Percentiles rank a stretch among this genome's conserved stretches.
Conservation (phyloP, 1,140 invertebrate genomes). For the Drosophila virilis region DNA sequence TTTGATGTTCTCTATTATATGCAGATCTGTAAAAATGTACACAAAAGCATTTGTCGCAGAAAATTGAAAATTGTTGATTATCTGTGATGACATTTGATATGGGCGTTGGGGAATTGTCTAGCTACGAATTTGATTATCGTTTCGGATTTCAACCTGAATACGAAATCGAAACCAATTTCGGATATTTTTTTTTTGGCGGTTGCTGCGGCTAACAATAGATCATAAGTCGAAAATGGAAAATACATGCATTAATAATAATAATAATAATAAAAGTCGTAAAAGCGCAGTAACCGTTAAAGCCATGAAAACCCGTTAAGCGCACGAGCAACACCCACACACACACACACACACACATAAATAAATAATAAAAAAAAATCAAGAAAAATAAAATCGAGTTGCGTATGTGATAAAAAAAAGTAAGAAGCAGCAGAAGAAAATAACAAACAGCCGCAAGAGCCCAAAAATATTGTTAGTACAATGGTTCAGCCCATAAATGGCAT, state of each 20-base stretch:
- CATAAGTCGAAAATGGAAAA: constrained; percentile 70
- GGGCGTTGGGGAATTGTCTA: constrained; percentile 22
- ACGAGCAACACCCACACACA: constrained; percentile 73
- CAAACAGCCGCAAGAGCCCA: constrained; percentile 56
- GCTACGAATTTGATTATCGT: constrained; percentile 38
- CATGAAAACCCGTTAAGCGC: constrained; percentile 78
- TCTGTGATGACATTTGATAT: constrained; percentile 14
- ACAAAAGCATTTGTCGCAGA: background rate
- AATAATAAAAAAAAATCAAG: constrained; percentile 23
- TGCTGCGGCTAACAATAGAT: constrained; percentile 62
- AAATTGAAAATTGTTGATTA: constrained; percentile 13
- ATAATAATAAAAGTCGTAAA: constrained; percentile 78
- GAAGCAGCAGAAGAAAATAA: constrained; percentile 48
- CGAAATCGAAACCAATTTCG: constrained; percentile 25
- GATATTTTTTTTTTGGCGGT: constrained; percentile 14
- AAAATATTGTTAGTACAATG: constrained; percentile 76
- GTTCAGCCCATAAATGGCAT: constrained; percentile 68
- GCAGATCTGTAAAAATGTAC: background rate
- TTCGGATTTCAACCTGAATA: constrained; percentile 35
- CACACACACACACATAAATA: constrained; percentile 32
- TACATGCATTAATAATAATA: constrained; percentile 77
- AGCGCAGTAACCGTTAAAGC: constrained; percentile 77
- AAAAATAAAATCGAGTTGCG: constrained; percentile 20
- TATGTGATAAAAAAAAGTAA: constrained; percentile 37
- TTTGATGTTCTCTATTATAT: no score